phyloP scores from a whole-genome alignment of 2,113 vertebrate genomes.

The Balaeniceps rex region DNA sequence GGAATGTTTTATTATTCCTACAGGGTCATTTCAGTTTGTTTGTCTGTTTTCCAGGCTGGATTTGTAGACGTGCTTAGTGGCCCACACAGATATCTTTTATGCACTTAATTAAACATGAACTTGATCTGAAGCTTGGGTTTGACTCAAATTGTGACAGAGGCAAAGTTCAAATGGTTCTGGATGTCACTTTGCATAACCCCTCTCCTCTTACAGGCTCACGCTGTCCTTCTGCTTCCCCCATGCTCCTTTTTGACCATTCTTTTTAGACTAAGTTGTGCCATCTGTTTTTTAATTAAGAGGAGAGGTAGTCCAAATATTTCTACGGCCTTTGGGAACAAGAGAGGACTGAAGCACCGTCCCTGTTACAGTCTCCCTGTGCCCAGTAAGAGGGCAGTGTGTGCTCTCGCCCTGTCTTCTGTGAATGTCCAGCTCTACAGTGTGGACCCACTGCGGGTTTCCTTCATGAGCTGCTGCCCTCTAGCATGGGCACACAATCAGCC shows the following conservation, averaged over 20 bases:
- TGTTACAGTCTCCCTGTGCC: accelerated
- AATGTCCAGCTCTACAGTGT: background rate
- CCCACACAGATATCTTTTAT: slow-evolving; percentile 14
- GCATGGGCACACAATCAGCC: background rate
- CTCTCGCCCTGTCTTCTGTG: background rate
- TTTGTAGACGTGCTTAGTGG: background rate
- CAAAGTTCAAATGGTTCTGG: slow-evolving; percentile 32
- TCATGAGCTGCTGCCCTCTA: background rate
- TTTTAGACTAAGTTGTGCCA: background rate
- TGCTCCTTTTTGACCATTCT: background rate
- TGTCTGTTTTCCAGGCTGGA: slow-evolving; percentile 32
- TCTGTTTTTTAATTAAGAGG: background rate
- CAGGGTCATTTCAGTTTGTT: background rate
- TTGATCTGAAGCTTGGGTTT: slow-evolving; percentile 38
- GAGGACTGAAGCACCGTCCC: background rate
- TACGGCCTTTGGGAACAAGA: background rate
- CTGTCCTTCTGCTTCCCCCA: background rate
- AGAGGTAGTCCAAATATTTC: background rate
- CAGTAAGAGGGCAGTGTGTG: background rate
- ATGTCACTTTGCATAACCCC: background rate
- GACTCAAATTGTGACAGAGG: slow-evolving; percentile 36
- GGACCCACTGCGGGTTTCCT: background rate
- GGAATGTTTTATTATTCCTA: background rate
- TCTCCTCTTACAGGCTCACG: background rate
- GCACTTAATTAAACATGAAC: slow-evolving; percentile 27